Base-by-base conservation (phyloP, 2,113 vertebrate genomes). In the Mugil cephalus region DNA sequence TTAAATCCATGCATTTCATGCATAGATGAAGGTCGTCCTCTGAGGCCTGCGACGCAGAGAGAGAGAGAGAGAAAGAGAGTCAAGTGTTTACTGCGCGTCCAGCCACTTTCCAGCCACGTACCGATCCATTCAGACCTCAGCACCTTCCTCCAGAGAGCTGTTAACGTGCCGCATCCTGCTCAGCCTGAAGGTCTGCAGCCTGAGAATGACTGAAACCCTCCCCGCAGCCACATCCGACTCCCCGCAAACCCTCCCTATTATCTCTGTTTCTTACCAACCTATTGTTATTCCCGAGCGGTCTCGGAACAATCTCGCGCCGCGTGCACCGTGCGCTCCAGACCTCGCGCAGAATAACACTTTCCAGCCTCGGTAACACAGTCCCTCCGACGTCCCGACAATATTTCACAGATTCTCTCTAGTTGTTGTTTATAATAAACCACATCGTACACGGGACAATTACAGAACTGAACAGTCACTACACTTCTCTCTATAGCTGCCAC, bases 1-100 rank as follows among this genome's bases (percentile, higher is more conserved):
- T 88, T 84, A 79, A 84, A 89, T 90, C 92, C 94, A 95, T 94
- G 94, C 94, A 91, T 66, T 70, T 93, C 94, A 94, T 94, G 93
- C 94, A 92, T 87, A 89, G 85, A 91, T 82, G 88, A 77, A 74
- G 76, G 53, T 85, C 69, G 45, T 77, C 60, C 40, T 72, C 67
- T 60, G 69, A 77, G 74, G 75, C 69, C 72, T 54, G 39, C 59
- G 45, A 46, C 60, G 59, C 71, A 64, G 76, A 77, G 80, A 58
- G 40, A 19, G 43, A 69, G 54, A 19, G 43, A 69, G 54, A 69
- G 54, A 19, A 39, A 69, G 54, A 56, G 75, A 69, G 66, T 53
- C 8, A 15, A 79, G 53, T 67, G 75, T 81, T 59, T 66, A 30
- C 73, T 51, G 47, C 65, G 38, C n/a, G 62, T 80, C 69, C 77